These are phyloP conservation scores for Orthosia gothica DNA, from an alignment of 2,888 invertebrate species.

Conservation along the genomic window DNA sequence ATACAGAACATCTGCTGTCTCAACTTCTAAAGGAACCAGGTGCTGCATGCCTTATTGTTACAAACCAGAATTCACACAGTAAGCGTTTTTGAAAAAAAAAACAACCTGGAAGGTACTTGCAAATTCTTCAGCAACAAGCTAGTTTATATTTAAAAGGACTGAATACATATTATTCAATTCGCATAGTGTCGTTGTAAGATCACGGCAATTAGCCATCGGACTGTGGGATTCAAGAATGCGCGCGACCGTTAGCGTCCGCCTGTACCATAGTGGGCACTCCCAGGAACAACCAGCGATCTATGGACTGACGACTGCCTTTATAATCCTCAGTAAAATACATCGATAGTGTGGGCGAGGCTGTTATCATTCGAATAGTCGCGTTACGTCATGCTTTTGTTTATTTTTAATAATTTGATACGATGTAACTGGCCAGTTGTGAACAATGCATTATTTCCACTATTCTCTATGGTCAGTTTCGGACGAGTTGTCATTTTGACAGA, in stretches of 20 bases:
- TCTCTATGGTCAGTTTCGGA: neutral
- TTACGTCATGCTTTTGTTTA: slow-evolving; percentile 48
- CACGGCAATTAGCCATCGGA: slow-evolving; percentile 85
- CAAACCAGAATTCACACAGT: neutral
- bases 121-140: neutral
- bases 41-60: neutral
- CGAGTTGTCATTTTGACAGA: neutral
- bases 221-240: slow-evolving; percentile 82
- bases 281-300: slow-evolving; percentile 64
- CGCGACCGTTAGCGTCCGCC: slow-evolving; percentile 89
- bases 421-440: slow-evolving; percentile 22
- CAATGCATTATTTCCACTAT: slow-evolving; percentile 2
- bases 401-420: slow-evolving; percentile 43
- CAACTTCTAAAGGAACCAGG: neutral
- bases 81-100: neutral
- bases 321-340: slow-evolving; percentile 39
- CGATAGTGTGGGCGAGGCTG: slow-evolving; percentile 50
- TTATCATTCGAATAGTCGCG: slow-evolving; percentile 40
- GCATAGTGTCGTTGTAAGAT: slow-evolving; percentile 71
- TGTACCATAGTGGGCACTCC: slow-evolving; percentile 83
- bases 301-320: slow-evolving; percentile 43
- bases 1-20: slow-evolving; percentile 3
- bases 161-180: slow-evolving; percentile 52
- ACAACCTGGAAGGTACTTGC: slow-evolving; percentile 12
- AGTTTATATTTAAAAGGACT: slow-evolving; percentile 45